Percentiles rank a stretch among this genome's conserved stretches.
Conservation (phyloP, 2,797 vertebrate species). For the Urocyon cinereoargenteus region DNA sequence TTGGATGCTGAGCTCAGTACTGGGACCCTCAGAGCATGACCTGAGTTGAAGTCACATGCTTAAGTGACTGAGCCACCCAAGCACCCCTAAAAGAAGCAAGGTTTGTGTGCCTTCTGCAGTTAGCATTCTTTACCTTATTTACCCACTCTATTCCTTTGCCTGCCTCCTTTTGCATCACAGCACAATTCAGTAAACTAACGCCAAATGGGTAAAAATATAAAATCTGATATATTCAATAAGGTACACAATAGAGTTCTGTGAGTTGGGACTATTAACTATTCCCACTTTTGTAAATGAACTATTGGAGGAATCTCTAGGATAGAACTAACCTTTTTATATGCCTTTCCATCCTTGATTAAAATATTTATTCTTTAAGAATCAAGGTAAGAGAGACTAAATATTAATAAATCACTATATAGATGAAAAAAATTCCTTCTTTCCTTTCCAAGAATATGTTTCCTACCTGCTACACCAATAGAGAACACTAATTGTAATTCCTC, state of each 20-base stretch:
- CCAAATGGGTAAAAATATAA: neutral
- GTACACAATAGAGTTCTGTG: neutral
- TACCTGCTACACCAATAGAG: neutral
- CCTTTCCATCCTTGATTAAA: constrained; percentile 15
- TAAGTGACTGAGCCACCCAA: neutral
- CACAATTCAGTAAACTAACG: neutral
- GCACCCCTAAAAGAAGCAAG: neutral
- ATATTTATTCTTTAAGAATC: neutral
- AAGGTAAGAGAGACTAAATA: neutral
- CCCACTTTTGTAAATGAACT: neutral
- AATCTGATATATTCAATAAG: neutral
- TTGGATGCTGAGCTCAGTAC: neutral
- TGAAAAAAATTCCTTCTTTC: neutral
- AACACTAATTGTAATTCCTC: neutral
- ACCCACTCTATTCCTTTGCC: rapidly evolving
- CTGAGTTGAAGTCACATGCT: neutral
- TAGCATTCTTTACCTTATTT: neutral
- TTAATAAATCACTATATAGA: constrained; percentile 20
- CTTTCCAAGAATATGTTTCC: neutral
- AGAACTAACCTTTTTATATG: neutral
- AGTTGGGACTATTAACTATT: neutral
- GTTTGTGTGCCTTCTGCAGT: neutral
- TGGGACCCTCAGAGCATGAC: neutral
- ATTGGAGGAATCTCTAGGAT: neutral
- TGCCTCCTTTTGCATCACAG: neutral